Evolutionary conservation across 2,888 invertebrate genomes (phyloP).

Genomic region (Cephus nigrinus): DNA sequence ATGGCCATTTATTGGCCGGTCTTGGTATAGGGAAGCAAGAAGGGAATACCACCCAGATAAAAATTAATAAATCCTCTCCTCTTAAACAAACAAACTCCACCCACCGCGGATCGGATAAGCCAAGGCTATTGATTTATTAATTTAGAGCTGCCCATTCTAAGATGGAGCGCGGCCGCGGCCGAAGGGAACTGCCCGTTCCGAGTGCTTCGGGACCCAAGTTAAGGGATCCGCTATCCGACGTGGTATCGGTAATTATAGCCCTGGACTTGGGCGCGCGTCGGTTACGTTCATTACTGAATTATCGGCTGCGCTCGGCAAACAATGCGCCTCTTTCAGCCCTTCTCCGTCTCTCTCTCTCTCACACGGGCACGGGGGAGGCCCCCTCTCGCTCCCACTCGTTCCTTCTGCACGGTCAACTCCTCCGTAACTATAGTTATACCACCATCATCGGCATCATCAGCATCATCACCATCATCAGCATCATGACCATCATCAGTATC

Average conservation of each 20-base stretch:
- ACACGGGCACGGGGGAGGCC: background rate
- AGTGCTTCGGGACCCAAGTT: slow-evolving; percentile 54
- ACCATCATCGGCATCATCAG: background rate
- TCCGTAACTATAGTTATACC: slow-evolving; percentile 8
- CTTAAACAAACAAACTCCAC: slow-evolving; percentile 66
- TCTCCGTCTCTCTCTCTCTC: slow-evolving; percentile 17
- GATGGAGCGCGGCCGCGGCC: slow-evolving; percentile 27
- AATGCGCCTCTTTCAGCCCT: slow-evolving; percentile 50
- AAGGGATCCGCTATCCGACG: slow-evolving; percentile 63
- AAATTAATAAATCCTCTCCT: slow-evolving; percentile 64
- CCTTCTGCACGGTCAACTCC: slow-evolving; percentile 6
- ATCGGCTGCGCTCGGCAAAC: slow-evolving; percentile 63
- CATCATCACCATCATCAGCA: background rate
- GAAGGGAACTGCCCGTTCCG: slow-evolving; percentile 7
- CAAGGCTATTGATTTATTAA: slow-evolving; percentile 63
- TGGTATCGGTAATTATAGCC: slow-evolving; percentile 66
- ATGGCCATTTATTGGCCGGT: background rate
- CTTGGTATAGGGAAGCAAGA: background rate
- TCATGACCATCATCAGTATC: background rate
- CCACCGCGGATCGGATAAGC: slow-evolving; percentile 64
- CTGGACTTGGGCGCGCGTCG: slow-evolving; percentile 61
- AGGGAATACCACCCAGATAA: slow-evolving; percentile 59
- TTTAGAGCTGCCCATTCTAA: slow-evolving; percentile 66
- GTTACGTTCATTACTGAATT: slow-evolving; percentile 66
- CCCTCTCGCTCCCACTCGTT: slow-evolving; percentile 18